A percentile compares a stretch with the other conserved stretches of the same genome.
These are phyloP conservation scores for Actenoides hombroni DNA, from an alignment of 2,113 vertebrate species.

Conservation along the genomic window DNA sequence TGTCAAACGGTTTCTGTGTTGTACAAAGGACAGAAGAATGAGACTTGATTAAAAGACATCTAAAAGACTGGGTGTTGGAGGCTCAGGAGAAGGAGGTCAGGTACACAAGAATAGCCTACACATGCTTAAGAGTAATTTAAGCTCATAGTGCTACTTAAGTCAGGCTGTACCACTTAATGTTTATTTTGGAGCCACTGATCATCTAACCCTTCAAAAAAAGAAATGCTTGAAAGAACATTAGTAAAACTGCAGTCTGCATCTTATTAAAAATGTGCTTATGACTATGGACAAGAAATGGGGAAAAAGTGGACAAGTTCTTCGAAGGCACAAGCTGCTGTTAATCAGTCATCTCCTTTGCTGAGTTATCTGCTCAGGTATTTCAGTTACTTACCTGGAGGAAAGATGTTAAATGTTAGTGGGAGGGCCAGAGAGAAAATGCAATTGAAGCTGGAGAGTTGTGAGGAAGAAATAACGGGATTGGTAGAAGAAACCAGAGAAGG, in stretches of 20 bases:
- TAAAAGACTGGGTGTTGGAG: neutral
- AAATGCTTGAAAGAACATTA: neutral
- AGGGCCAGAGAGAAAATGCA: neutral
- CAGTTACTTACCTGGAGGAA: neutral
- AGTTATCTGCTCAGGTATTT: neutral
- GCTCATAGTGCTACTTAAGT: neutral
- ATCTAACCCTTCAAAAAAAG: neutral
- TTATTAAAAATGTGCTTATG: neutral
- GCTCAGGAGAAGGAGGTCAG: neutral
- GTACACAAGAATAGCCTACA: neutral
- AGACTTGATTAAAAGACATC: neutral
- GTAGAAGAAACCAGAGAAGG: neutral
- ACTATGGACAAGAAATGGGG: neutral
- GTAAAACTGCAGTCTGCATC: neutral
- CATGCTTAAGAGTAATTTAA: neutral
- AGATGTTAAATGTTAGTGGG: neutral
- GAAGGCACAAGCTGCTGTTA: neutral
- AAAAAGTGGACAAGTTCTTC: neutral
- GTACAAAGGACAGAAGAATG: neutral
- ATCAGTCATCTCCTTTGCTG: neutral
- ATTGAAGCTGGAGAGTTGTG: neutral
- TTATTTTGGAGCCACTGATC: neutral
- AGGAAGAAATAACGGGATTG: neutral
- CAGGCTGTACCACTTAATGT: neutral
- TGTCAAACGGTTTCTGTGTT: neutral